Evolutionary conservation across 2,888 invertebrate genomes (phyloP).

Genomic region (Tholera decimalis): DNA sequence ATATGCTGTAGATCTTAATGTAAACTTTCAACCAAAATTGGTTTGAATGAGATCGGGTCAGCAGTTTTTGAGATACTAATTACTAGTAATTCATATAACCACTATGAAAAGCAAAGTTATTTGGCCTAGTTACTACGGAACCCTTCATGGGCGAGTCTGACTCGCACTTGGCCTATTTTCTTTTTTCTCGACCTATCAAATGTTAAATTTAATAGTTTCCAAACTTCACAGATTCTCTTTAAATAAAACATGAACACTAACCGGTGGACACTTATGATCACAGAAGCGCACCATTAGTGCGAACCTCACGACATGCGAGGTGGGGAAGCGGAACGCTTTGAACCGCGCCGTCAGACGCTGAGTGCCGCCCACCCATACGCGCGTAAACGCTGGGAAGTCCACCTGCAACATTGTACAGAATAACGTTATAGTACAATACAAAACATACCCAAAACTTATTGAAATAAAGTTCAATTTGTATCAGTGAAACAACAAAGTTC

Average conservation of each 20-base stretch:
- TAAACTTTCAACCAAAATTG: too few relatives aligned
- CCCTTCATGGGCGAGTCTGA: too few relatives aligned
- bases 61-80: too few relatives aligned
- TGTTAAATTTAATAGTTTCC: too few relatives aligned
- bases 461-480: neutral
- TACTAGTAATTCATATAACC: too few relatives aligned
- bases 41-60: too few relatives aligned
- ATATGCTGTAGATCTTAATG: too few relatives aligned
- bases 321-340: constrained; percentile 97
- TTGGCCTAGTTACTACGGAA: too few relatives aligned
- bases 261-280: constrained; percentile 93
- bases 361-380: constrained; percentile 75
- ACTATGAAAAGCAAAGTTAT: too few relatives aligned
- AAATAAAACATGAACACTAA: constrained; percentile 68
- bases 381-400: constrained; percentile 90
- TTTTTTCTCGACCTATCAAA: too few relatives aligned
- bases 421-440: neutral
- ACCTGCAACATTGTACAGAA: constrained; percentile 70
- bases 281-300: constrained; percentile 96
- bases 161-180: too few relatives aligned
- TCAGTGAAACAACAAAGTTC: neutral
- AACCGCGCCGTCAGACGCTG: constrained; percentile 92
- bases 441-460: neutral
- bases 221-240: too few relatives aligned
- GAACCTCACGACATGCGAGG: constrained; percentile 96